A percentile compares a stretch with the other conserved stretches of the same genome.
phyloP scores from a whole-genome alignment of 2,113 vertebrate genomes.

The Petroica traversi region DNA sequence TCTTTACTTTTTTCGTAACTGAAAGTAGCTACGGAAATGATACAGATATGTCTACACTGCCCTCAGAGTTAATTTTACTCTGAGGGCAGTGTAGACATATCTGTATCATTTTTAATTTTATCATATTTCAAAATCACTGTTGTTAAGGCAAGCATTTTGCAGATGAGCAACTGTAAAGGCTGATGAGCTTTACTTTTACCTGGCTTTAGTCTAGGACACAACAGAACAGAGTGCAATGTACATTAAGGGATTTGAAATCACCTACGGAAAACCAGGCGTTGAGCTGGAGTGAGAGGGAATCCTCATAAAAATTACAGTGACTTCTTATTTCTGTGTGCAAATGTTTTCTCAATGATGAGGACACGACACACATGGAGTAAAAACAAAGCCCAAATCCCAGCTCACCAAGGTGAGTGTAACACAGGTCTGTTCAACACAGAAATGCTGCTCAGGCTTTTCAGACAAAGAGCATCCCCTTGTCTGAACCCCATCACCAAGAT shows the following conservation, averaged over 20 bases:
- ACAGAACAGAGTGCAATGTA: background rate
- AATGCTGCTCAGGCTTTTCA: background rate
- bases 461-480: background rate
- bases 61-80: background rate
- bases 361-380: background rate
- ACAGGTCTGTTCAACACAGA: background rate
- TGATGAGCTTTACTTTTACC: background rate
- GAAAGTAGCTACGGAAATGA: background rate
- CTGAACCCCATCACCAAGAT: background rate
- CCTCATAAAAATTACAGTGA: background rate
- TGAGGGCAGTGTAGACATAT: no score
- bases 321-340: background rate
- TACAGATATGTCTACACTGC: background rate
- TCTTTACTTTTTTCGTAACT: background rate
- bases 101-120: no score
- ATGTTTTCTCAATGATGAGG: background rate
- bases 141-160: background rate
- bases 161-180: background rate
- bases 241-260: background rate
- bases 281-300: background rate
- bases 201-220: background rate
- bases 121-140: background rate
- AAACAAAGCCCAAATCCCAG: background rate
- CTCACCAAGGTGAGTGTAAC: background rate
- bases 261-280: background rate